Conservation (phyloP, 2,113 vertebrate genomes). For the Melierax canorus region DNA sequence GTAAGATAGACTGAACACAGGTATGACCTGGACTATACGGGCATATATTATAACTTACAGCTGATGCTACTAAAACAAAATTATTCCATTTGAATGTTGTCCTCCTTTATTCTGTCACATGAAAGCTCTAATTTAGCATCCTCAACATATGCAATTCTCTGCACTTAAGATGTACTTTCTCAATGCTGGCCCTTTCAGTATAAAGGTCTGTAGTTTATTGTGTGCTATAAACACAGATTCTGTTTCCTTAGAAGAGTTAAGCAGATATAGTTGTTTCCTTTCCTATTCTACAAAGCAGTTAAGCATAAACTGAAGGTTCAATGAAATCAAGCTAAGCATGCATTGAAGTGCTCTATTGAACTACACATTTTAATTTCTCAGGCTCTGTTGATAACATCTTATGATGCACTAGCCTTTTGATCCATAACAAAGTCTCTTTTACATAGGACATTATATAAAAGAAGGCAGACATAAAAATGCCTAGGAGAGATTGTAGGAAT, state of each 20-base stretch:
- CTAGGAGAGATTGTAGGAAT: background rate
- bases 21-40: background rate
- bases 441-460: background rate
- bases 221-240: background rate
- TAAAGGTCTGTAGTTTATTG: background rate
- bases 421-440: background rate
- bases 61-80: background rate
- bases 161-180: background rate
- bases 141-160: background rate
- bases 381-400: background rate
- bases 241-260: background rate
- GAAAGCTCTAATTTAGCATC: background rate
- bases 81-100: background rate
- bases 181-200: background rate
- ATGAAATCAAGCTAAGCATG: background rate
- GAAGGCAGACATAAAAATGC: background rate
- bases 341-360: background rate
- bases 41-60: background rate
- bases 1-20: background rate
- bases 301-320: background rate
- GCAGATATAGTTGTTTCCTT: background rate
- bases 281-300: background rate
- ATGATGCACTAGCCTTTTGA: background rate
- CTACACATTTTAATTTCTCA: background rate
- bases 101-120: background rate